phyloP scores from a whole-genome alignment of 2,888 invertebrate genomes.

The Oligia latruncula region DNA sequence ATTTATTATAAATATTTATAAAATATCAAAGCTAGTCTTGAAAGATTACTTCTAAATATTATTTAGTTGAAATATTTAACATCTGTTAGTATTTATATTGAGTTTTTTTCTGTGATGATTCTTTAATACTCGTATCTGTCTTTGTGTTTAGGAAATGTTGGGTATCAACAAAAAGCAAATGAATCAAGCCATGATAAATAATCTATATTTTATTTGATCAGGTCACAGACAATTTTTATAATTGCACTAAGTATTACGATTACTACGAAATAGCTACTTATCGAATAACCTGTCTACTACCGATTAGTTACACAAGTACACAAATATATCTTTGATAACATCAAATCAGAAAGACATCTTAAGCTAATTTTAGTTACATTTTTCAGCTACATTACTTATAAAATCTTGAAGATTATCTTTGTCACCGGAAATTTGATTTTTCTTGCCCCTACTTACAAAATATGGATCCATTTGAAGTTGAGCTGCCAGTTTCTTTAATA shows the following conservation, averaged over 20 bases:
- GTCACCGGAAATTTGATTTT: conserved; percentile 67
- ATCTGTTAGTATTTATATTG: conserved; percentile 2
- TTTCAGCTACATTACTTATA: conserved; percentile 76
- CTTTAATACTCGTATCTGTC: not conserved
- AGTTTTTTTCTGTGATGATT: conserved; percentile 18
- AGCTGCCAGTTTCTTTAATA: conserved; percentile 83
- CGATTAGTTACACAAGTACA: conserved; percentile 44
- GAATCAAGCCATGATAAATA: conserved; percentile 65
- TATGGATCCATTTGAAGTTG: conserved; percentile 86
- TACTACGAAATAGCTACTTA: conserved; percentile 54
- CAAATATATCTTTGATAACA: conserved; percentile 55
- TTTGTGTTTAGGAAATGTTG: conserved; percentile 13
- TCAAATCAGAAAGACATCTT: conserved; percentile 35
- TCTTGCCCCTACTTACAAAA: conserved; percentile 86
- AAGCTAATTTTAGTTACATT: conserved; percentile 76
- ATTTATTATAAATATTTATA: conserved; percentile 36
- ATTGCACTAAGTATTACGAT: conserved; percentile 41
- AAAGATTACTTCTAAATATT: conserved; percentile 19
- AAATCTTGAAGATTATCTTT: conserved; percentile 76
- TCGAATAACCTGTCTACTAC: conserved; percentile 22
- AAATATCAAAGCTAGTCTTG: conserved; percentile 28
- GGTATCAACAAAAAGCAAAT: conserved; percentile 39
- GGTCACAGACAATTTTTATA: conserved; percentile 63
- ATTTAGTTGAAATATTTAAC: conserved; percentile 25
- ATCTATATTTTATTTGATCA: conserved; percentile 72